Evolutionary conservation across 2,113 vertebrate species (phyloP).

Genomic region (Psophia crepitans): DNA sequence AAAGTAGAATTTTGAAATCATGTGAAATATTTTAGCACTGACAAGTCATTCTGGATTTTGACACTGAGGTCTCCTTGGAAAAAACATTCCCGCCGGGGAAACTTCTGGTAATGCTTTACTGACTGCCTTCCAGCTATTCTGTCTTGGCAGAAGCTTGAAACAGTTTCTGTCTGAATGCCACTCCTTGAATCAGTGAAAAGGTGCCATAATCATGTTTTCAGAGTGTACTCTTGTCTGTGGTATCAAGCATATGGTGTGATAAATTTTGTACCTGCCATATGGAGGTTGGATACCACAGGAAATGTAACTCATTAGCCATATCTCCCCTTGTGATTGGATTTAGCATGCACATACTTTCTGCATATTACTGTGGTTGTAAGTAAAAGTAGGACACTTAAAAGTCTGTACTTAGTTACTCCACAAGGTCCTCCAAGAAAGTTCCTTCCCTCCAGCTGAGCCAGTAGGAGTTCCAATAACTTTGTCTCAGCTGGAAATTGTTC

Average conservation of each 20-base stretch:
- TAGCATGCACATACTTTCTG: not conserved
- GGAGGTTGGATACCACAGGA: constrained; percentile 5
- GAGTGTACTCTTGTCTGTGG: not conserved
- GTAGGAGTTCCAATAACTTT: constrained; percentile 5
- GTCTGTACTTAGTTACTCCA: not conserved
- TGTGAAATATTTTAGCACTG: not conserved
- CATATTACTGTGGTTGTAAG: not conserved
- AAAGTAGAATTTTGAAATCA: not conserved
- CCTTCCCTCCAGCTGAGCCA: not conserved
- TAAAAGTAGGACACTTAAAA: not conserved
- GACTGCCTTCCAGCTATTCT: constrained; percentile 4
- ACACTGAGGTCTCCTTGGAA: not conserved
- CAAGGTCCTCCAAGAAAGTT: not conserved
- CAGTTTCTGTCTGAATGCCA: not conserved
- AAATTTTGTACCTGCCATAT: constrained; percentile 2
- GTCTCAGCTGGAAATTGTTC: constrained; percentile 2
- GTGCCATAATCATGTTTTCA: constrained; percentile 26
- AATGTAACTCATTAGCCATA: constrained; percentile 26
- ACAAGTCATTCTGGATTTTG: not conserved
- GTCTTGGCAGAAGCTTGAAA: constrained; percentile 4
- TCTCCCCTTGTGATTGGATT: not conserved
- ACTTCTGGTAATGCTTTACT: constrained; percentile 11
- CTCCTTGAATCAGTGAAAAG: not conserved
- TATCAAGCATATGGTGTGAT: not conserved
- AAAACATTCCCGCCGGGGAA: not conserved